These are phyloP conservation scores for Drosophila fulvimacula DNA, from an alignment of 2,888 invertebrate species.

Conservation along the genomic window DNA sequence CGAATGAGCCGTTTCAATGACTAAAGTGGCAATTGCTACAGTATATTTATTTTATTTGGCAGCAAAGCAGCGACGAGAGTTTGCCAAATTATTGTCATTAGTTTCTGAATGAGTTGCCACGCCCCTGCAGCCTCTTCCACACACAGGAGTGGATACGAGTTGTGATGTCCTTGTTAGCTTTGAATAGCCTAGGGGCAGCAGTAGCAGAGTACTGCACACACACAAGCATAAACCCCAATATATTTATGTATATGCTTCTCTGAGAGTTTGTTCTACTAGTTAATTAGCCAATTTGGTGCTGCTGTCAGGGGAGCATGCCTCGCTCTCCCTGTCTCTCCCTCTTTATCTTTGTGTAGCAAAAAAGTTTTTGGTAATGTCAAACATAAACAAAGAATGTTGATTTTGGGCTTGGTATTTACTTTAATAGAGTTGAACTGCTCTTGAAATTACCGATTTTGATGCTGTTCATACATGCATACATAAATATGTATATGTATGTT, in stretches of 20 bases:
- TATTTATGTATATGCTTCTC: constrained; percentile 8
- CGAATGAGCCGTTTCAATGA: constrained; percentile 60
- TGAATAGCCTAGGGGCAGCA: constrained; percentile 49
- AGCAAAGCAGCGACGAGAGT: constrained; percentile 63
- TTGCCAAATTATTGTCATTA: constrained; percentile 79
- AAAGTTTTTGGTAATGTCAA: constrained; percentile 63
- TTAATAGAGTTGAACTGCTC: constrained; percentile 18
- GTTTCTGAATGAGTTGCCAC: constrained; percentile 54
- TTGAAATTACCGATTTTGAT: no score
- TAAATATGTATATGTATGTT: no score
- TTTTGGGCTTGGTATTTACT: constrained; percentile 24
- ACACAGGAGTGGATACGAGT: constrained; percentile 16
- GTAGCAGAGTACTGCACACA: not conserved
- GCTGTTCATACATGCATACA: not conserved
- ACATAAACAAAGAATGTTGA: constrained; percentile 50
- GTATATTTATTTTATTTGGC: constrained; percentile 76
- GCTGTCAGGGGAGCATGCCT: constrained; percentile 34
- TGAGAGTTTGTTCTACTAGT: constrained; percentile 47
- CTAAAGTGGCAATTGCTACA: constrained; percentile 60
- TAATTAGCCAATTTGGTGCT: constrained; percentile 69
- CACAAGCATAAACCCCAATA: not conserved
- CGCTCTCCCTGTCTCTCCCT: not conserved
- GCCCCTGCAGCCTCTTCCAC: not conserved
- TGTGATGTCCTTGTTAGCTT: constrained; percentile 35
- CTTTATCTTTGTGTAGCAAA: constrained; percentile 7